phyloP scores from a whole-genome alignment of 2,797 vertebrate genomes.

The Anas capensis region DNA sequence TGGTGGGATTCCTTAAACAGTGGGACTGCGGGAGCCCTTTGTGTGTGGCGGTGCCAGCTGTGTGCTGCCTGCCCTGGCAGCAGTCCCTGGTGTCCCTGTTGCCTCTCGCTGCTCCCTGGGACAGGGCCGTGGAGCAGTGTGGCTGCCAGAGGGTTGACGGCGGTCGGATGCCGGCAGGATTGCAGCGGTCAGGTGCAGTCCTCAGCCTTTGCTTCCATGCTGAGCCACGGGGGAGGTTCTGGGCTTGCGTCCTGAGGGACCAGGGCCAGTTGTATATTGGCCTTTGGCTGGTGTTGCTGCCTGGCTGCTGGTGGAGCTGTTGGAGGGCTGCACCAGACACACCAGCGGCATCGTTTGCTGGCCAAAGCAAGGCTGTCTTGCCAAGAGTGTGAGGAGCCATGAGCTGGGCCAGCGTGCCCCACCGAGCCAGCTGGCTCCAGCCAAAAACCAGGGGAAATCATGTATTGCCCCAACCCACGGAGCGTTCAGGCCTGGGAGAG shows the following conservation, averaged over 20 bases:
- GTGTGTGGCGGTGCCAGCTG: not conserved
- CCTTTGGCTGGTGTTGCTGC: not conserved
- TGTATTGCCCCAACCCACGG: not conserved
- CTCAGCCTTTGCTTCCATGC: not conserved
- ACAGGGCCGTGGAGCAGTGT: accelerated
- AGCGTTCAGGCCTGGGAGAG: accelerated
- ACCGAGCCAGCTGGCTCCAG: not conserved
- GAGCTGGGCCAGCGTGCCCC: not conserved
- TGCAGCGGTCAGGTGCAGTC: accelerated
- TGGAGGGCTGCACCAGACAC: not conserved
- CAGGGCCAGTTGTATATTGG: accelerated
- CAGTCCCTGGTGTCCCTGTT: not conserved
- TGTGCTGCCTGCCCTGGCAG: accelerated
- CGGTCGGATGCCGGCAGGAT: accelerated
- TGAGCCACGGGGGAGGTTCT: accelerated
- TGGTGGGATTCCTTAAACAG: not conserved
- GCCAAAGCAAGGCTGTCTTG: not conserved
- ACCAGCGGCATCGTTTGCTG: not conserved
- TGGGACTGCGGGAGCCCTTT: not conserved
- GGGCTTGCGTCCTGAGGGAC: not conserved
- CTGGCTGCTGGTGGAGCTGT: not conserved
- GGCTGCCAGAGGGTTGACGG: not conserved
- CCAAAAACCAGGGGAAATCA: not conserved
- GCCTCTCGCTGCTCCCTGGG: not conserved
- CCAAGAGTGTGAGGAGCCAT: not conserved